Percentiles rank a stretch among this genome's conserved stretches.
These are phyloP conservation scores for Crossaster papposus DNA, from an alignment of 53 echinoderm and acorn worm genomes.

Conservation along the genomic window DNA sequence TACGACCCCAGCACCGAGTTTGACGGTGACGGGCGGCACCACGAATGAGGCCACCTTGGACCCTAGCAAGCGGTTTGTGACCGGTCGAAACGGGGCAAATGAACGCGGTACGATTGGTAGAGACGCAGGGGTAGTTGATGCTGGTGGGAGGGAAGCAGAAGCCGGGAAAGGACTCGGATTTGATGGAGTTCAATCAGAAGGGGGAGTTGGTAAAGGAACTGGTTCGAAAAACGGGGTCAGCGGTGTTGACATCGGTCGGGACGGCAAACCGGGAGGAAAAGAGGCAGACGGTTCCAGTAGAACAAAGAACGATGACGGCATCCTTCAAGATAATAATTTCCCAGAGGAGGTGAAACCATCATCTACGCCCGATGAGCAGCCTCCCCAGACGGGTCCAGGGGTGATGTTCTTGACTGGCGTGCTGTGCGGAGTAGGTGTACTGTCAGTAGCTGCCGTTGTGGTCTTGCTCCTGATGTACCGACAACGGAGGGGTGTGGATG, in stretches of 20 bases:
- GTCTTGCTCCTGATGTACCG: constrained; percentile 43
- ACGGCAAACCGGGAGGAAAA: neutral
- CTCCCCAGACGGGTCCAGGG: constrained; percentile 17
- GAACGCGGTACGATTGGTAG: neutral
- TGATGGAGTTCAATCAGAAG: neutral
- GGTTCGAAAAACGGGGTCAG: neutral
- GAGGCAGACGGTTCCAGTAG: constrained; percentile 6
- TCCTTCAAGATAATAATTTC: constrained; percentile 1
- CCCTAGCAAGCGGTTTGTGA: neutral
- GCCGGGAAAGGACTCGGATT: neutral
- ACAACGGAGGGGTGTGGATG: constrained; percentile 31
- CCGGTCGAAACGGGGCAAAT: neutral
- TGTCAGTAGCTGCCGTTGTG: constrained; percentile 32
- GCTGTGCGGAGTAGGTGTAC: constrained; percentile 45
- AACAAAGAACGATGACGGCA: neutral
- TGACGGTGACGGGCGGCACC: constrained; percentile 1
- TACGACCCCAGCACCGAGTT: neutral
- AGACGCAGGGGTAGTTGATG: neutral
- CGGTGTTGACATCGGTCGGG: neutral
- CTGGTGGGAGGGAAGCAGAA: neutral
- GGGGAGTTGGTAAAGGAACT: neutral
- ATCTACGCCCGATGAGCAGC: constrained; percentile 34
- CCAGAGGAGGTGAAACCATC: constrained; percentile 2
- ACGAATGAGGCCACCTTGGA: neutral
- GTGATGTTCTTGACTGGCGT: constrained; percentile 58